Base-by-base conservation (phyloP, 2,797 vertebrate species). In the Hippoglossus hippoglossus region DNA sequence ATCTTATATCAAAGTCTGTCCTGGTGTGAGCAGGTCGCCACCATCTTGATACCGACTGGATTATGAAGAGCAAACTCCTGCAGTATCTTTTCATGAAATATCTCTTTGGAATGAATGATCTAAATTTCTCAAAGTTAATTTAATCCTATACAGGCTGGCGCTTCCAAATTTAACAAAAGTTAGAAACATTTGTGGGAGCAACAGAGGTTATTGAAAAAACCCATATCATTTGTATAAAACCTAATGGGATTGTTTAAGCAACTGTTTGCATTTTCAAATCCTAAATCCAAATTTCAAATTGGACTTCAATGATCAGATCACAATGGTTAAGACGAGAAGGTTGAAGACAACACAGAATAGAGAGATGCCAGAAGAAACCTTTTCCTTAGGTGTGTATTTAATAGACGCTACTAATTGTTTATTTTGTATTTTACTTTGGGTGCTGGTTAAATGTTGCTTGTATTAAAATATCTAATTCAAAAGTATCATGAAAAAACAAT, bases 1-100 rank as follows among this genome's bases (percentile, higher is more conserved):
- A 58, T 50, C 31, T 39, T 24, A 28, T 39, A 3, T 3, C 18
- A 0, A 31, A 49, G 41, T 7, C 7, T 34, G 8, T 49, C 46
- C 39, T 62, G 54, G 34, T 70, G 19, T 12, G 47, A 34, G 26
- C 11, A 5, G 36, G 44, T 19, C 24, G 73, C 58, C 52, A 46
- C 5, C 0, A 50, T 63, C 26, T n/a, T 34, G 24, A 66, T 25
- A 51, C 18, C 11, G 63, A 44, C 57, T 12, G 19, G 59, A 61
- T 52, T 18, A 41, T 26, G 19, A 21, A 59, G 39, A 41, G 39
- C 15, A 16, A 41, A 22, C 22, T 22, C 22, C 2, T 22, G 22
- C 39, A 41, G 9, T 41, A 41, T 41, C 9, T 41, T 41, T 41
- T 41, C 3, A 25, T 26, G 28, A 62, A 66, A 67, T 58, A 41